A percentile compares a stretch with the other conserved stretches of the same genome.
These are phyloP conservation scores for Gymnogyps californianus DNA, from an alignment of 2,113 vertebrate species.

Conservation along the genomic window DNA sequence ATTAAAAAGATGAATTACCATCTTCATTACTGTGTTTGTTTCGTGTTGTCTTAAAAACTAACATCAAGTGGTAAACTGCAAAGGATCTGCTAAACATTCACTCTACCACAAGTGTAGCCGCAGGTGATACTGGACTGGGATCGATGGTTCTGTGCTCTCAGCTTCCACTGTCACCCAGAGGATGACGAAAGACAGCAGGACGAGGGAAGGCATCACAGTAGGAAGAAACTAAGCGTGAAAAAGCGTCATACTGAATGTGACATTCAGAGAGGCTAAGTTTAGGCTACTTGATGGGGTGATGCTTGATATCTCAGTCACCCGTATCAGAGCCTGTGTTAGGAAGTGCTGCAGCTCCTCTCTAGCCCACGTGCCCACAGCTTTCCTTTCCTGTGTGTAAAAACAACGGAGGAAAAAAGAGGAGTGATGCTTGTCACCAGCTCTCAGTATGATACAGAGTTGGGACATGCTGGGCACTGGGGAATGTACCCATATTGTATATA, in stretches of 20 bases:
- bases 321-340: fast-evolving
- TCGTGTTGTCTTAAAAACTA: neutral
- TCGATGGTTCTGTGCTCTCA: neutral
- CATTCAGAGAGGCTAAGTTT: neutral
- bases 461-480: neutral
- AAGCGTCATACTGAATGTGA: neutral
- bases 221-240: neutral
- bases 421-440: neutral
- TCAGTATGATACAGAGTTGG: fast-evolving
- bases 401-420: neutral
- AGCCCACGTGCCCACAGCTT: neutral
- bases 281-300: neutral
- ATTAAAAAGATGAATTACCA: neutral
- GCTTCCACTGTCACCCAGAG: neutral
- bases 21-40: neutral
- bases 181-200: neutral
- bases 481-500: fast-evolving
- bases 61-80: neutral
- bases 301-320: neutral
- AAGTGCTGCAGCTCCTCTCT: neutral
- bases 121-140: neutral
- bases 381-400: neutral
- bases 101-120: neutral
- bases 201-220: neutral
- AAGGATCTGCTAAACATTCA: neutral